Evolutionary conservation across 1,140 invertebrate species (phyloP).

Genomic region (Ceratina calcarata): DNA sequence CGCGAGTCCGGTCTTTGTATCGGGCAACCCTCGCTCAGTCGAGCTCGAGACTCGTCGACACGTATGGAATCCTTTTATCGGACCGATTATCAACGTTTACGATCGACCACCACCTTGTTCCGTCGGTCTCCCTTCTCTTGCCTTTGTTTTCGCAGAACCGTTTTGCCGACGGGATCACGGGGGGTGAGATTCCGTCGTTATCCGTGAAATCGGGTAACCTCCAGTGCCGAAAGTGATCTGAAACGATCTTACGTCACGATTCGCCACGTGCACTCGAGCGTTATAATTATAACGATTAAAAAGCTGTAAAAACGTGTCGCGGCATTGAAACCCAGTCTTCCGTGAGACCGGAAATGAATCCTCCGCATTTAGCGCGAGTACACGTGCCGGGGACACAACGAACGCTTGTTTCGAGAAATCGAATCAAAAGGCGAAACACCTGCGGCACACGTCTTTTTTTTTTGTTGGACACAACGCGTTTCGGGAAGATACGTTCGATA

Average conservation of each 20-base stretch:
- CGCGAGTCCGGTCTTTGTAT: conserved; percentile 54
- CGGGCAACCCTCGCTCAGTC: conserved; percentile 41
- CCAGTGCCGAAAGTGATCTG: background rate
- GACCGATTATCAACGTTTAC: conserved; percentile 23
- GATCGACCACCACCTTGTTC: conserved; percentile 20
- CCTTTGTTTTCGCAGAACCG: conserved; percentile 17
- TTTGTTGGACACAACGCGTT: background rate
- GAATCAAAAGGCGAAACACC: conserved; percentile 65
- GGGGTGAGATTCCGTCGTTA: conserved; percentile 8
- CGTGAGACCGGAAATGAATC: conserved; percentile 50
- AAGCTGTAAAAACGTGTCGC: background rate
- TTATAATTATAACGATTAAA: background rate
- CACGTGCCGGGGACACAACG: conserved; percentile 62
- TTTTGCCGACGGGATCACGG: background rate
- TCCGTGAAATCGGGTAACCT: background rate
- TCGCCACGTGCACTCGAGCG: background rate
- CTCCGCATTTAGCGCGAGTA: conserved; percentile 57
- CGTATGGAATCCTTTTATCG: conserved; percentile 14
- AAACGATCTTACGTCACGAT: background rate
- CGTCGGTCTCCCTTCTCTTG: background rate
- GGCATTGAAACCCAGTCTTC: background rate
- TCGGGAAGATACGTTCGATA: background rate
- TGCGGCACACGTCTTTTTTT: conserved; percentile 68
- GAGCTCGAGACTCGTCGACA: conserved; percentile 29
- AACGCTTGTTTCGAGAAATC: conserved; percentile 14